Conservation (phyloP, 2,113 vertebrate species). For the Gymnobelideus leadbeateri region DNA sequence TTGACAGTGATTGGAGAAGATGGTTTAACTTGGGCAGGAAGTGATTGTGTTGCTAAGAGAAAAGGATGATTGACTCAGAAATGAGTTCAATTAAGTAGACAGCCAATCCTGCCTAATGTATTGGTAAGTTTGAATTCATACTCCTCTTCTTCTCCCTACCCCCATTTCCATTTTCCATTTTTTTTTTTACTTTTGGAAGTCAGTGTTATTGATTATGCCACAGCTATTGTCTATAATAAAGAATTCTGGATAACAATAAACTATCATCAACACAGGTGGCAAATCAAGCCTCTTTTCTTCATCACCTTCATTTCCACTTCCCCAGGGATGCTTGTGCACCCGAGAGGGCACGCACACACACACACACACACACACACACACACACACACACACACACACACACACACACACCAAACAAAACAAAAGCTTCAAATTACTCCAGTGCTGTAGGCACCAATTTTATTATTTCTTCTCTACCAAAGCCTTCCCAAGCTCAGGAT, state of each 20-base stretch:
- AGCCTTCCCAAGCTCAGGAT: neutral
- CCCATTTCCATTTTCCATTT: neutral
- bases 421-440: neutral
- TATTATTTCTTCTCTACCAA: neutral
- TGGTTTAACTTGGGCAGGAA: neutral
- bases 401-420: neutral
- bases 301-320: neutral
- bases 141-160: neutral
- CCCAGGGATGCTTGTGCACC: too few species aligned
- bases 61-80: neutral
- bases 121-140: neutral
- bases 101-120: neutral
- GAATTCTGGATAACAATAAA: neutral
- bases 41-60: neutral
- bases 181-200: neutral
- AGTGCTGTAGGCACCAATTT: neutral
- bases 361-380: neutral
- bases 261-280: fast-evolving
- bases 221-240: neutral
- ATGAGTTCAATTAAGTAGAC: neutral
- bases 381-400: neutral
- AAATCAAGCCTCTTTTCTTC: neutral
- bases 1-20: neutral
- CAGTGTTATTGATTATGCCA: neutral
- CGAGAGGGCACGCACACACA: too few species aligned